Base-by-base conservation (phyloP, 2,797 vertebrate genomes). In the Galaxias olidus region DNA sequence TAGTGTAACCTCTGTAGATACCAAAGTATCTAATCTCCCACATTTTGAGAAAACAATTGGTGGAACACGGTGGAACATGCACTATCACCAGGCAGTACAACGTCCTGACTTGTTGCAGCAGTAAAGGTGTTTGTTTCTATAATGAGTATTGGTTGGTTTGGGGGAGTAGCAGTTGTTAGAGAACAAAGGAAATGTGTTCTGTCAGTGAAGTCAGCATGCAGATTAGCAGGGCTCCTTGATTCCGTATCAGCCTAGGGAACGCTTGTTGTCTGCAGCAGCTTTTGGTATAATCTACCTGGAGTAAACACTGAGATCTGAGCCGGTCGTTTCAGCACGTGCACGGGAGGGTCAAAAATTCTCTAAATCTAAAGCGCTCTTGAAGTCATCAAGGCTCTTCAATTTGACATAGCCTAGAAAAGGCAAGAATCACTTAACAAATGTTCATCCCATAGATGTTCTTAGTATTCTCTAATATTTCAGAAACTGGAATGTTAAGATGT, bases 1-100 rank as follows among this genome's bases (percentile, higher is more conserved):
- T 62, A 56, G 50, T 65, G 71, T 75, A 74, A 75, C 73, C 62
- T 68, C 55, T 60, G 9, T 47, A 65, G 52, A 73, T 61, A 77
- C 68, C 40, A 12, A 43, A 65, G 52, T 69, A 68, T 77, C 66
- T 64, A 18, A 74, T 69, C 63, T 61, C 70, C 51, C 11, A 50
- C 63, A 55, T 55, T 75, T n/a, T 70, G 65, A 14, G 19, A 61
- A 63, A 69, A 78, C 65, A 56, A 30, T 30, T 6, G 30, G 30
- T 59, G 9, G 58, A 61, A 43, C 61, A 46, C 4, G 41, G 19
- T 57, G 12, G 64, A 70, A 68, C 43, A 30, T 30, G 30, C 30
- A 2, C 30, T 3, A 30, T 30, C 30, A 30, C 30, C 30, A 30
- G 30, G 30, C 30, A 30, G 30, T 30, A 30, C 30, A 30, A 30